phyloP scores from a whole-genome alignment of 2,888 invertebrate genomes.

The Corbicula japonica region DNA sequence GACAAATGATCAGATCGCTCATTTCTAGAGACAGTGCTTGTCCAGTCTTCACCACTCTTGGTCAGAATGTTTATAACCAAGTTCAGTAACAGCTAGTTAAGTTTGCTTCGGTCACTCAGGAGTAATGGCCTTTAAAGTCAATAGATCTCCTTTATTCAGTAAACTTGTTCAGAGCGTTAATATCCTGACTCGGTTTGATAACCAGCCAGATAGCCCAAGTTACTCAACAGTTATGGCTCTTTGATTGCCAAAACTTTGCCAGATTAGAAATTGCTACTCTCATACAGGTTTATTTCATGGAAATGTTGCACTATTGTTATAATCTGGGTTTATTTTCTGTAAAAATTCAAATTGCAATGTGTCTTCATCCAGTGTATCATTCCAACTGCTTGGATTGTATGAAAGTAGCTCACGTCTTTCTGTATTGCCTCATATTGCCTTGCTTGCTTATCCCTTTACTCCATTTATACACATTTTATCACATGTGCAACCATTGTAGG shows the following conservation, averaged over 20 bases:
- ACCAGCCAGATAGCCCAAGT: too few species aligned
- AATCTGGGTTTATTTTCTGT: not conserved
- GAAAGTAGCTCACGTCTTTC: conserved; percentile 8
- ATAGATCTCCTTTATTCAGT: not conserved
- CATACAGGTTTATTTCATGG: not conserved
- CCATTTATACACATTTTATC: not conserved
- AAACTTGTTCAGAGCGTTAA: not conserved
- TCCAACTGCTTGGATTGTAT: not conserved
- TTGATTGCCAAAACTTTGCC: not conserved
- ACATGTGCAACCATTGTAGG: not conserved
- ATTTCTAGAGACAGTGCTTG: too few species aligned
- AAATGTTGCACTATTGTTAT: not conserved
- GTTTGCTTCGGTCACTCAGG: too few species aligned
- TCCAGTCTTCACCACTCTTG: too few species aligned
- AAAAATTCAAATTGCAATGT: conserved; percentile 1
- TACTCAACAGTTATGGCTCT: not conserved
- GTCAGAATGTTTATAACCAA: too few species aligned
- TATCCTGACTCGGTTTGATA: not conserved
- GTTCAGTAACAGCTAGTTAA: too few species aligned
- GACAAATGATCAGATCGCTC: too few species aligned
- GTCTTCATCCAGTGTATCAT: not conserved
- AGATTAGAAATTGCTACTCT: not conserved
- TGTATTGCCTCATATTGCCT: conserved; percentile 24
- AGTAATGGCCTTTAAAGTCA: not conserved
- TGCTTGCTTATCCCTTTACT: conserved; percentile 1